Evolutionary conservation across 2,888 invertebrate species (phyloP), one percentile per base, ranked within the genome.

Genomic region (Lamproptera curius): DNA sequence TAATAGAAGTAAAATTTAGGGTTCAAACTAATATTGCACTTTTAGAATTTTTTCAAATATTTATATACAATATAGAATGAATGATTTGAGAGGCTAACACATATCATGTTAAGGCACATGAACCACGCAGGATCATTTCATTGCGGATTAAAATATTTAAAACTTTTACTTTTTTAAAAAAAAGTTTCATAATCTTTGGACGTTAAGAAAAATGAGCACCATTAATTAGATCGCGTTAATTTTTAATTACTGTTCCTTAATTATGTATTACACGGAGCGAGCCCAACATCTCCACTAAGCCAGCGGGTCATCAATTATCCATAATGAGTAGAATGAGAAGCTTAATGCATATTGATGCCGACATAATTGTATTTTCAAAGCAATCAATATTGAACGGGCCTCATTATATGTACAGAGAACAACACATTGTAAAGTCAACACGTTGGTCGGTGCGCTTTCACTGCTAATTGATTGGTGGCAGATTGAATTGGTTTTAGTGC

Each of bases 401-500:
- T 46, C 26, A 48, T 48, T 42, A 47, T 47, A 38, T 16, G 42
- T 34, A 48, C 34, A 48, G 31, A 67, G 41, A 47, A 42, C 23
- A 38, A 67, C 67, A 69, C 72, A 78, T 73, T 76, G 73, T 73
- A 64, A 76, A 80, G 76, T 78, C 78, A 79, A 76, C 71, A 73
- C 62, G 63, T 57, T 55, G 56, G 59, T 44, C 44, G 50, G 38
- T 33, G 34, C 41, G 62, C 58, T 58, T 63, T 69, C 67, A 69
- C 67, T 72, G 67, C 73, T 80, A 76, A 81, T 82, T 76, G 74
- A 78, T 76, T 71, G 67, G 71, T 65, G 63, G 61, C 58, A 53
- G 53, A 53, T 53, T 57, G 53, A 54, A 54, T 56, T 53, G 37
- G 4, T 38, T 47, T 48, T 38, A 34, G 34, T 31, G 20, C 26